phyloP scores from a whole-genome alignment of 2,888 invertebrate genomes.

The Lathronympha strigana region DNA sequence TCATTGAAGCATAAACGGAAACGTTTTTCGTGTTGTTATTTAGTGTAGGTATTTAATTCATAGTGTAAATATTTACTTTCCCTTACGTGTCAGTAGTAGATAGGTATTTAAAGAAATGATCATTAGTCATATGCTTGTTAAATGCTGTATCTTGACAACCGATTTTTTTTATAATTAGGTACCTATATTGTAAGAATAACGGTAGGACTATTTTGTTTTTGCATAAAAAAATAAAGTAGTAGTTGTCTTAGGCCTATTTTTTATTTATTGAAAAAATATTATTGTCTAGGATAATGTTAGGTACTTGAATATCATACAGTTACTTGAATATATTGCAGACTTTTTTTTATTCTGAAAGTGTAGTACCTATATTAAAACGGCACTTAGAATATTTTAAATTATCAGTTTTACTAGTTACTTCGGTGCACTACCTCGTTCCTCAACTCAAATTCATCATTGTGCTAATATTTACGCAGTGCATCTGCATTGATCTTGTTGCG shows the following conservation, averaged over 20 bases:
- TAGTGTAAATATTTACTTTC: conserved; percentile 35
- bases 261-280: no score
- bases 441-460: background rate
- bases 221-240: no score
- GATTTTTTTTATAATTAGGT: background rate
- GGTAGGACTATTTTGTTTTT: no score
- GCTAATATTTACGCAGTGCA: conserved; percentile 4
- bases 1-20: conserved; percentile 43
- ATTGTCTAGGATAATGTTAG: no score
- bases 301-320: no score
- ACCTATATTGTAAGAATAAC: no score
- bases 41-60: conserved; percentile 41
- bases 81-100: background rate
- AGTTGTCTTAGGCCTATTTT: background rate
- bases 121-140: background rate
- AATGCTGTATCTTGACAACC: background rate
- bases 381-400: background rate
- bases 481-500: conserved; percentile 16
- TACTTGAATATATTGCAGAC: no score
- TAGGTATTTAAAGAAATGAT: background rate
- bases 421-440: background rate
- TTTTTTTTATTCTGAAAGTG: no score
- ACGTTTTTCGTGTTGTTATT: conserved; percentile 39
- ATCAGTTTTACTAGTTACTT: background rate
- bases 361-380: no score